Evolutionary conservation across 2,888 invertebrate species (phyloP), one percentile per base, ranked within the genome.

Genomic region (Himalopsyche anomala): DNA sequence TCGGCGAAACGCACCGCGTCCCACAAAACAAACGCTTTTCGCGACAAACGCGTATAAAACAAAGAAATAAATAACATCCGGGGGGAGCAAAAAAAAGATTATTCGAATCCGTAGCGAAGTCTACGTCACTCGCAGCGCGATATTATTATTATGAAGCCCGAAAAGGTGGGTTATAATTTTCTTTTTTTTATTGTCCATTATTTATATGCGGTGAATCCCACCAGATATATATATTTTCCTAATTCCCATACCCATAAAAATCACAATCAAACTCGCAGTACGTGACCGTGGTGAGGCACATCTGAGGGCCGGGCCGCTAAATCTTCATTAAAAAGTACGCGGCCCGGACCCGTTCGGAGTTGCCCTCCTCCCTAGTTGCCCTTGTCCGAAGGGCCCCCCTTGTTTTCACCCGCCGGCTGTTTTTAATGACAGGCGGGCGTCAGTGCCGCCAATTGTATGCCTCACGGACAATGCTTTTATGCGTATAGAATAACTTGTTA

Each of bases 261-360:
- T 88, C 88, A 88, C 88, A 88, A 88, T 88, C 87, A 87, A 87
- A 88, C 87, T 80, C 87, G 83, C 81, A 85, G 84, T 85, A 84
- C 87, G 85, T 88, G 87, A 87, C 87, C 86, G 88, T 82, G 88
- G 69, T 40, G 74, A 85, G 84, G 86, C 85, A 74, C 87, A 87
- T 88, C 87, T 88, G 88, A 88, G 87, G 87, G 87, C 87, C 85
- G 83, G 80, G 79, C 51, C 80, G 85, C 85, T 88, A 87, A 87
- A 88, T 88, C 88, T 88, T 88, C 88, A 88, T 88, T 88, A 88
- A 87, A 87, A 88, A 88, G 86, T 87, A 80, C 86, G 87, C 82
- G 79, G 85, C 55, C 55, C 74, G 55, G 56, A 42, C 83, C 83
- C 81, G 80, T 42, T 42, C 51, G 81, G 45, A 45, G 62, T 62